Base-by-base conservation (phyloP, 1,140 invertebrate species). In the Neodiprion pinetum region DNA sequence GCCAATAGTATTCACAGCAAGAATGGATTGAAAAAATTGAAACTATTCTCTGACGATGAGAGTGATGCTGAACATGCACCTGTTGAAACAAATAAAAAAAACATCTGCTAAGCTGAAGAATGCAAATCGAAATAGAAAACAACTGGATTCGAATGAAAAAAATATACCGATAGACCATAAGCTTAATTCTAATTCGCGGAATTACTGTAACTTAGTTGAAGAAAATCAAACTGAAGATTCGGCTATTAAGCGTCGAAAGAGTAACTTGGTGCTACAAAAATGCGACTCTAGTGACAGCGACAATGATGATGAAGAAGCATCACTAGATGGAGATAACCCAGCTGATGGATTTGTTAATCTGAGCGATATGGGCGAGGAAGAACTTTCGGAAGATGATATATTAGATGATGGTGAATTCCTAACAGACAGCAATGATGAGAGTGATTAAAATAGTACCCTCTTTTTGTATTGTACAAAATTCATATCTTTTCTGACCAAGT, bases 31-130 rank as follows among this genome's bases (percentile, higher is more conserved):
- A 76, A 77, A 48, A 81, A 81, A 70, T 77, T 80, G 11, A 11
- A 79, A 28, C 48, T 80, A 9, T 80, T 80, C 68, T 74, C 77
- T 8, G 80, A 80, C 65, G 77, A 80, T 48, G 76, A 78, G n/a
- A 40, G n/a, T 23, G 75, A 76, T 12, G 65, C 73, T 23, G 66
- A 76, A 53, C 72, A 17, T 12, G 65, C 11, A 7, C n/a, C 53
- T 1, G 28, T 1, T 28, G 4, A 28, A 28, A 28, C 1, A 28
- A 28, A 28, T 28, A 17, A 28, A 28, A 1, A 28, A 28, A 28
- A 28, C 28, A 28, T 1, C 28, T 28, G 28, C 28, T 28, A 28
- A 28, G 28, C 28, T 28, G 28, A 28, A 28, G 28, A 28, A 28
- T 28, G 28, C 1, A 28, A 28, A 28, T 28, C 28, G 28, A 4